Base-by-base conservation (phyloP, 2,797 vertebrate species). In the Rhyacichthys aspro region DNA sequence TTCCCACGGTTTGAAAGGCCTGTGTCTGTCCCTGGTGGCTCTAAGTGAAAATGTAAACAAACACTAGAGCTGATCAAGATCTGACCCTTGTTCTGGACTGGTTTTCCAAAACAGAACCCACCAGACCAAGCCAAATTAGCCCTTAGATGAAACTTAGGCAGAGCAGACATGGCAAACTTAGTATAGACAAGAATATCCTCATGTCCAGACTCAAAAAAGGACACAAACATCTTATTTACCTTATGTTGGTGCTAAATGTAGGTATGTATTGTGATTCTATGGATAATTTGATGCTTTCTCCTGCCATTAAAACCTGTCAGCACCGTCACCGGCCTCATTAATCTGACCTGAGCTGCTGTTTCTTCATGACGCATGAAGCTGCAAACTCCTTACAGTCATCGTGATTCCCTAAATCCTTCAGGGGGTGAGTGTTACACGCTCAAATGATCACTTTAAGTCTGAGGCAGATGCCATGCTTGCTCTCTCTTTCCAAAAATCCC, bases 41-140 rank as follows among this genome's bases (percentile, higher is more conserved):
- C 11, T 2, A 52, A 64, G 78, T 69, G 62, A 66, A 72, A 85
- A 80, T 65, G 66, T 83, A 83, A 84, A 88, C 80, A 83, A 83
- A 69, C 80, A 67, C 55, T 12, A 34, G 52, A 64, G 76, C 58
- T 47, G 59, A 76, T 56, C 66, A 76, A 74, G 73, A 61, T 70
- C 68, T 75, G 70, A 77, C 56, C 78, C 55, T 49, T 34, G 45
- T 19, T 16, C 57, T 52, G 59, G 39, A 36, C 60, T 23, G 44
- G 36, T 77, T 87, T 85, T 88, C 85, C 89, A 88, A 83, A 86
- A 87, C 85, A 87, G 12, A 65, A 66, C 46, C 58, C 67, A 68
- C 53, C 55, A 62, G 85, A 81, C 70, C 69, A n/a, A 67, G 63
- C 72, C 72, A 62, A 76, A 76, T 82, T 63, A 82, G 57, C 34